Percentiles rank a stretch among this genome's conserved stretches.
Conservation (phyloP, 1,140 invertebrate genomes). For the Idris sp. region DNA sequence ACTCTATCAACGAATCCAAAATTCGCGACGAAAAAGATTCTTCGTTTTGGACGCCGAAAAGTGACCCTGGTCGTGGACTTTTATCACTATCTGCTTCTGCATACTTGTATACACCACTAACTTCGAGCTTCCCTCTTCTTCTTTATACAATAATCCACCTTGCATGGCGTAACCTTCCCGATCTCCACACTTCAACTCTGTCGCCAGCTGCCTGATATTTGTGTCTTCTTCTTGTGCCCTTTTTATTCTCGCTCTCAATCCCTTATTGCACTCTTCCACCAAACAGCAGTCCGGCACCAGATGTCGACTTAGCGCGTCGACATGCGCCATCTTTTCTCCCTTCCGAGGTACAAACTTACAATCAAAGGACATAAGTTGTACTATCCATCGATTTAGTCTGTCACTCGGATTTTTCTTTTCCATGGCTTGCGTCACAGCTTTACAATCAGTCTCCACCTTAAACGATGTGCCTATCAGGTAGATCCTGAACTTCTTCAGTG, state of each 20-base stretch:
- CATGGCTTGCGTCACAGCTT: slow-evolving; percentile 7
- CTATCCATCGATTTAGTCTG: slow-evolving; percentile 4
- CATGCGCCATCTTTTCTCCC: slow-evolving; percentile 2
- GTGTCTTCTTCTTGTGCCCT: slow-evolving; percentile 1
- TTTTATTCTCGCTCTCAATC: background rate
- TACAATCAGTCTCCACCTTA: slow-evolving; percentile 13
- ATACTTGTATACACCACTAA: background rate
- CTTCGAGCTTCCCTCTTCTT: background rate
- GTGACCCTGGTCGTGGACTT: background rate
- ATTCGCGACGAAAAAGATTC: no score
- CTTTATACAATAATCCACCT: background rate
- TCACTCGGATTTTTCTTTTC: slow-evolving; percentile 3
- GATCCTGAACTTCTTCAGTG: slow-evolving; percentile 4
- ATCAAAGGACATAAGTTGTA: background rate
- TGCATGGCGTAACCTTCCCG: background rate
- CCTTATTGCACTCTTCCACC: background rate
- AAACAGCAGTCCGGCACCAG: background rate
- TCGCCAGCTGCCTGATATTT: background rate
- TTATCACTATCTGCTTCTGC: background rate
- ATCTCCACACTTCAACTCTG: no score
- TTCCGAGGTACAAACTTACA: slow-evolving; percentile 4
- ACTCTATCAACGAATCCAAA: background rate
- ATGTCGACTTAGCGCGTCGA: slow-evolving; percentile 5
- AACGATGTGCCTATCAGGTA: slow-evolving; percentile 13
- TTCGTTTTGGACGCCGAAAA: background rate